Percentiles rank a stretch among this genome's conserved stretches.
Conservation (phyloP, 2,797 vertebrate genomes). For the Sebastiscus albofasciatus region DNA sequence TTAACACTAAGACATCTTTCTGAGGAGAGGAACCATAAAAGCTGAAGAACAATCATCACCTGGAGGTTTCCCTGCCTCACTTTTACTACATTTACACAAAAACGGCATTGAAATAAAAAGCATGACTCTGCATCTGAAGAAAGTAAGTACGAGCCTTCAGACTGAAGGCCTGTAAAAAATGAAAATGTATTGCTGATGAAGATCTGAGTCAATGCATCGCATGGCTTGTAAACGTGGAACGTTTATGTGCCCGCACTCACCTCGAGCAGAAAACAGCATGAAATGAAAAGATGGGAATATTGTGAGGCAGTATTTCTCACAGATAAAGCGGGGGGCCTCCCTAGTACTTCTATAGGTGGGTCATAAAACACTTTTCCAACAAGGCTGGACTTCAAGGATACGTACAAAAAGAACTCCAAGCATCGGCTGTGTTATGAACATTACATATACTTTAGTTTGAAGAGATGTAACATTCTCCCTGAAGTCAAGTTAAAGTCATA, state of each 20-base stretch:
- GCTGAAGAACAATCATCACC: neutral
- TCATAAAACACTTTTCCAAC: neutral
- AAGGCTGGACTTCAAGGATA: neutral
- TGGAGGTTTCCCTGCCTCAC: neutral
- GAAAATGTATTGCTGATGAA: slow-evolving; percentile 17
- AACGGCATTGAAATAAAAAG: neutral
- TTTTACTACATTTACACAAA: slow-evolving; percentile 5
- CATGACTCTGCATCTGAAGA: neutral
- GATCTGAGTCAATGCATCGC: neutral
- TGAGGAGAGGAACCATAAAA: slow-evolving; percentile 5
- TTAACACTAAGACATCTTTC: neutral
- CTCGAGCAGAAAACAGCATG: neutral
- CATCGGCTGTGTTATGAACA: neutral
- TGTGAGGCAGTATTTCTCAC: slow-evolving; percentile 3
- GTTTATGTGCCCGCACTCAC: neutral
- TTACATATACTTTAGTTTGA: neutral
- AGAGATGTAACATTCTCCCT: neutral
- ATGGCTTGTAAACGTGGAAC: slow-evolving; percentile 16
- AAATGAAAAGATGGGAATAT: neutral
- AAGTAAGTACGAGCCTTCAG: neutral
- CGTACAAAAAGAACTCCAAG: neutral
- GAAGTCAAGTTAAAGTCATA: neutral
- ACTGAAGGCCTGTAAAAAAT: neutral
- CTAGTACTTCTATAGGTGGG: neutral
- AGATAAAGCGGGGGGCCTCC: neutral